These are phyloP conservation scores for Onychorhynchus coronatus DNA, from an alignment of 2,113 vertebrate species.

Conservation along the genomic window DNA sequence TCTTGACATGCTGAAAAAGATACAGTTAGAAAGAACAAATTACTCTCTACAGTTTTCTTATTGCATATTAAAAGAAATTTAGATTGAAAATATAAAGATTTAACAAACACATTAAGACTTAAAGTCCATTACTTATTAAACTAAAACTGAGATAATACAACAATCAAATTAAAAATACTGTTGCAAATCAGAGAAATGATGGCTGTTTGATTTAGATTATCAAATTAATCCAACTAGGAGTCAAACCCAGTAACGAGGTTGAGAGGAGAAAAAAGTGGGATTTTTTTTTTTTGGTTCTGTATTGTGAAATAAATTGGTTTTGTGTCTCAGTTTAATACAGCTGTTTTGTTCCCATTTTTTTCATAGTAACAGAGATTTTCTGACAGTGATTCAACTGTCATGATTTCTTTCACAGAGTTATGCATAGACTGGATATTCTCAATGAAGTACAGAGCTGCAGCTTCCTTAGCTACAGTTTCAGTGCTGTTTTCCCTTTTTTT, in stretches of 20 bases:
- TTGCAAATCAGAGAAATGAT: neutral
- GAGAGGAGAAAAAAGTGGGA: neutral
- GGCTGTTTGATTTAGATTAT: conserved; percentile 14
- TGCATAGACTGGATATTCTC: neutral
- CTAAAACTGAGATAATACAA: neutral
- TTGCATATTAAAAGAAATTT: neutral
- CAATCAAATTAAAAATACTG: neutral
- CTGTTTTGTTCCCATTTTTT: neutral
- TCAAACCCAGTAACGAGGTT: neutral
- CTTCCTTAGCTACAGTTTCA: neutral
- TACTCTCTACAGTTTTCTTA: neutral
- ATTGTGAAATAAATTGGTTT: neutral
- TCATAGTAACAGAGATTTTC: neutral
- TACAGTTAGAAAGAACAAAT: neutral
- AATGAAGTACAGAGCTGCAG: neutral
- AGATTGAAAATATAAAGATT: neutral
- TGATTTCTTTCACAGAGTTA: neutral
- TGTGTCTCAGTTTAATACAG: neutral
- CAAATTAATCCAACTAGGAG: neutral
- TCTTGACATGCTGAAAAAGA: neutral
- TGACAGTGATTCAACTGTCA: neutral
- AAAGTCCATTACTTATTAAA: conserved; percentile 8
- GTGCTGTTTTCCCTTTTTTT: neutral
- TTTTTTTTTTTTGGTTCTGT: neutral
- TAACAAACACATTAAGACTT: conserved; percentile 6